phyloP scores from a whole-genome alignment of 30 jellyfish, hydroid and myxozoan genomes.

The Pseudorhiza aurosa region DNA sequence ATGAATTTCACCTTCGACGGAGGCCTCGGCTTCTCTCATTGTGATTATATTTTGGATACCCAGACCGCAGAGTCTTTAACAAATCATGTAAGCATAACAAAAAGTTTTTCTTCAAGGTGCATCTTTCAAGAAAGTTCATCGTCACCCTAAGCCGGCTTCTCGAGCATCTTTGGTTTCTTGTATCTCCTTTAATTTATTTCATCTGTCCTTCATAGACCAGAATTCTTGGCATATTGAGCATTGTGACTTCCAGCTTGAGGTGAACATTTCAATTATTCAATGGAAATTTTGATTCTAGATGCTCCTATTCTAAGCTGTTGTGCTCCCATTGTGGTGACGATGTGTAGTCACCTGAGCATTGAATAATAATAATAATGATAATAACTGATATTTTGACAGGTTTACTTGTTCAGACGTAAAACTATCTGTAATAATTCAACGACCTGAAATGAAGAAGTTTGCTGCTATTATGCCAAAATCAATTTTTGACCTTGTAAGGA shows the following conservation, averaged over 20 bases:
- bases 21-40: background rate
- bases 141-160: background rate
- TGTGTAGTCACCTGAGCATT: too few relatives aligned
- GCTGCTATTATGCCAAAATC: too few relatives aligned
- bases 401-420: too few relatives aligned
- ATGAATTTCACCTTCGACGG: background rate
- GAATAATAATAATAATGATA: too few relatives aligned
- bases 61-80: background rate
- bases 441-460: too few relatives aligned
- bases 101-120: background rate
- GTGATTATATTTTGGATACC: slow-evolving; percentile 1
- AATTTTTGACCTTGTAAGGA: too few relatives aligned
- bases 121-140: background rate
- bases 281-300: too few relatives aligned
- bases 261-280: too few relatives aligned
- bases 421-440: too few relatives aligned
- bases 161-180: background rate
- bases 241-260: slow-evolving; percentile 52
- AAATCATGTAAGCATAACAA: background rate
- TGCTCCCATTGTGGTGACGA: too few relatives aligned
- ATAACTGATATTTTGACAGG: too few relatives aligned
- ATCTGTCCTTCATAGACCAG: background rate
- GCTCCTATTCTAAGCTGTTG: too few relatives aligned
- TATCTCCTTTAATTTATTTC: background rate
- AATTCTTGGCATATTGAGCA: slow-evolving; percentile 49